phyloP scores from a whole-genome alignment of 2,888 invertebrate genomes.

The Meganola albula region DNA sequence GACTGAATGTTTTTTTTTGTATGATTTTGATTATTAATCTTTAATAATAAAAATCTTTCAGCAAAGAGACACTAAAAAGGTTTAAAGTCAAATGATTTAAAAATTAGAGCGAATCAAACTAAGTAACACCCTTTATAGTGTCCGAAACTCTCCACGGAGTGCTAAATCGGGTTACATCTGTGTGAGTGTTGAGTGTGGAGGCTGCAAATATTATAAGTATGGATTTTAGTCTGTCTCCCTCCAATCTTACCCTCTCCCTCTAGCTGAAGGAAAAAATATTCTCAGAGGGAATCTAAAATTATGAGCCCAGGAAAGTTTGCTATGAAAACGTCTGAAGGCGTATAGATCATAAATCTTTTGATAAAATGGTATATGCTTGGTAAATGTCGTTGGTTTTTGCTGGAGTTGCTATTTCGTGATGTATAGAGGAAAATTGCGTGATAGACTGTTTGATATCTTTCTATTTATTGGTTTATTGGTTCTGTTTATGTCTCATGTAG shows the following conservation, averaged over 20 bases:
- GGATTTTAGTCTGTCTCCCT: conserved; percentile 68
- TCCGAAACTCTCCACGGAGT: conserved; percentile 68
- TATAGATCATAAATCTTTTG: conserved; percentile 62
- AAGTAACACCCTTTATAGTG: conserved; percentile 44
- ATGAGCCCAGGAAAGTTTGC: conserved; percentile 51
- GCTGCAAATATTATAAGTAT: conserved; percentile 78
- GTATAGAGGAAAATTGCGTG: conserved; percentile 17
- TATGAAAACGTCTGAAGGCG: conserved; percentile 64
- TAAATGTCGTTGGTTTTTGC: conserved; percentile 39
- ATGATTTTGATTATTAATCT: too few relatives aligned
- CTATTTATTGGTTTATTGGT: too few relatives aligned
- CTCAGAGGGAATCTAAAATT: conserved; percentile 69
- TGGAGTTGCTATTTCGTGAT: conserved; percentile 23
- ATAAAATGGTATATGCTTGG: conserved; percentile 47
- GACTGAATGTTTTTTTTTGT: too few relatives aligned
- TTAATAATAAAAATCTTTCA: too few relatives aligned
- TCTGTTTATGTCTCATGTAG: too few relatives aligned
- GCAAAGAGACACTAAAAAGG: too few relatives aligned
- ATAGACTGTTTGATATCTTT: too few relatives aligned
- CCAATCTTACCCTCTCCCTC: conserved; percentile 42
- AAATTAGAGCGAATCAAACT: conserved; percentile 1
- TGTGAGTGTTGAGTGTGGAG: conserved; percentile 66
- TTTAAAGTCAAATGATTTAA: neutral
- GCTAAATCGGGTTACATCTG: conserved; percentile 57
- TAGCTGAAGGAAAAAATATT: conserved; percentile 63